A percentile compares a stretch with the other conserved stretches of the same genome.
Evolutionary conservation across 1,140 invertebrate species (phyloP).

Genomic region (Temnothorax nylanderi): DNA sequence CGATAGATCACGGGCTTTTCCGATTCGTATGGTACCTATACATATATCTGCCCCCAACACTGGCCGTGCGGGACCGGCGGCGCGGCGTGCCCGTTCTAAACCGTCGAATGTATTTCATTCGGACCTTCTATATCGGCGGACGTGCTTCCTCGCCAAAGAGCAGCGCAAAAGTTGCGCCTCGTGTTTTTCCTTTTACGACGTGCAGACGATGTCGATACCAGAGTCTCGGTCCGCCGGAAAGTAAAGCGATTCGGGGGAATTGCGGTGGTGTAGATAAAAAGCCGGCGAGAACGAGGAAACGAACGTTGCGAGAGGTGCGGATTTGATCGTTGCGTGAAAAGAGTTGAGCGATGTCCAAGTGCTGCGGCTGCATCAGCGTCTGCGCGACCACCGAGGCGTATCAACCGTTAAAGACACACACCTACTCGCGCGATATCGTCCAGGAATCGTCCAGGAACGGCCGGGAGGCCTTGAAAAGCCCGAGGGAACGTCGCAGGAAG

Average conservation of each 20-base stretch:
- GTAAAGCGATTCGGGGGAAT: background rate
- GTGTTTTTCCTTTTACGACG: slow-evolving; percentile 27
- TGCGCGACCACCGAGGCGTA: slow-evolving; percentile 68
- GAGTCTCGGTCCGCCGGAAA: background rate
- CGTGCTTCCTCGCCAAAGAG: slow-evolving; percentile 42
- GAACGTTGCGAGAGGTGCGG: too few relatives aligned
- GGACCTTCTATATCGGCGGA: slow-evolving; percentile 30
- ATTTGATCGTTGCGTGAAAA: background rate
- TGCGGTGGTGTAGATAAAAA: background rate
- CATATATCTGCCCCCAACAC: background rate
- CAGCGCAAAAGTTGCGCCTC: slow-evolving; percentile 2
- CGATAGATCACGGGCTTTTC: slow-evolving; percentile 41
- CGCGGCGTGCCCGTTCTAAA: background rate
- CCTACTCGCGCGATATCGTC: slow-evolving; percentile 24
- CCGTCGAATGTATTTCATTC: slow-evolving; percentile 50
- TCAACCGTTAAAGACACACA: slow-evolving; percentile 69
- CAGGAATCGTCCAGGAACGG: slow-evolving; percentile 38
- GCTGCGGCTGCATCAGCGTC: slow-evolving; percentile 73
- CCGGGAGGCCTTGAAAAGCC: slow-evolving; percentile 65
- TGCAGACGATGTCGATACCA: slow-evolving; percentile 39
- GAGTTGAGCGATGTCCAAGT: slow-evolving; percentile 69
- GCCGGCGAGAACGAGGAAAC: too few relatives aligned
- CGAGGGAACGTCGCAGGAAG: slow-evolving; percentile 73
- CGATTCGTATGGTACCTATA: slow-evolving; percentile 12
- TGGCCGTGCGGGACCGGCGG: background rate